phyloP scores from a whole-genome alignment of 2,113 vertebrate species.

The Oryzias javanicus region DNA sequence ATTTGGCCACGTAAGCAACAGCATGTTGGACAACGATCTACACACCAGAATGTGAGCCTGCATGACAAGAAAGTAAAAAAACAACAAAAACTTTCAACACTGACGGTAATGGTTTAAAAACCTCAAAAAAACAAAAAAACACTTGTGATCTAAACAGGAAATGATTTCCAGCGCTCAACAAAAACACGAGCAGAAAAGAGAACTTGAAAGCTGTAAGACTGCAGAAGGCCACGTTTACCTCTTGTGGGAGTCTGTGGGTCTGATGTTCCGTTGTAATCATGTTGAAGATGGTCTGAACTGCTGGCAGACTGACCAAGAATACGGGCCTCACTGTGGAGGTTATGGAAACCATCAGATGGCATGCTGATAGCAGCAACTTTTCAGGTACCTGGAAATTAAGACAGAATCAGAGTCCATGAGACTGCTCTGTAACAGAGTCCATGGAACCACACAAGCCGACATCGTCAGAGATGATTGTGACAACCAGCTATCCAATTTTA shows the following conservation, averaged over 20 bases:
- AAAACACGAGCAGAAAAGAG: no score
- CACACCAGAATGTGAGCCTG: constrained; percentile 94
- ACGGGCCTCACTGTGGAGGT: constrained; percentile 94
- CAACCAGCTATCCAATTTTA: no score
- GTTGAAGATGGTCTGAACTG: constrained; percentile 93
- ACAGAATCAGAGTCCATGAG: neutral
- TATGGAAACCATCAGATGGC: constrained; percentile 92
- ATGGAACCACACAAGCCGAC: neutral
- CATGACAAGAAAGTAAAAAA: neutral
- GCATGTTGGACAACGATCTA: constrained; percentile 89
- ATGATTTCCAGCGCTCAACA: no score
- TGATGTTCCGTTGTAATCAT: constrained; percentile 89
- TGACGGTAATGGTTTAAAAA: no score
- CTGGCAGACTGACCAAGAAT: constrained; percentile 90
- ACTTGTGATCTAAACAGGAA: no score
- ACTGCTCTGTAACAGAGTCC: no score
- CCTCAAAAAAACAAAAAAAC: no score
- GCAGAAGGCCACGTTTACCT: constrained; percentile 73
- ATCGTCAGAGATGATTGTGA: no score
- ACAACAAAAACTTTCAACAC: no score
- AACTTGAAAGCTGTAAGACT: no score
- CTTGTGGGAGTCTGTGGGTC: constrained; percentile 84
- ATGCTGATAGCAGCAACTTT: constrained; percentile 90
- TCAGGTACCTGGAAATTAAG: constrained; percentile 87
- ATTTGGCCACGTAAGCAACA: constrained; percentile 93